Evolutionary conservation across 2,888 invertebrate genomes (phyloP).

Genomic region (Dynastes maya): DNA sequence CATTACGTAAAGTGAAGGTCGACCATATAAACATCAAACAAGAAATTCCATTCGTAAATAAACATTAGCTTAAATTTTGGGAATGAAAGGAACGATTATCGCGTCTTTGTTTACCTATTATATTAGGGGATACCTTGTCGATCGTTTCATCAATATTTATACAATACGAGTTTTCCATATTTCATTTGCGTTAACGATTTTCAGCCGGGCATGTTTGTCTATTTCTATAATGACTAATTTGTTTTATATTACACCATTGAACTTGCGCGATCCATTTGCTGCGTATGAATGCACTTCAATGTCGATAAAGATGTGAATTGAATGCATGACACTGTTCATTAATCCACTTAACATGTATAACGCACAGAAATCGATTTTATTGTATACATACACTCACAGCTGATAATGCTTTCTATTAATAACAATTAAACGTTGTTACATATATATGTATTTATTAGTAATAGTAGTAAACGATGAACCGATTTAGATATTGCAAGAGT

Average conservation of each 20-base stretch:
- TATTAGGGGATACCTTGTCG: neutral
- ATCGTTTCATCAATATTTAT: constrained; percentile 17
- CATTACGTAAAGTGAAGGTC: constrained; percentile 36
- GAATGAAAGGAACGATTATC: constrained; percentile 30
- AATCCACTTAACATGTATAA: too few relatives aligned
- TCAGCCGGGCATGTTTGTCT: neutral
- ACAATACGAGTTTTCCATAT: neutral
- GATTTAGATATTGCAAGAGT: too few relatives aligned
- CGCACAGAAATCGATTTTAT: too few relatives aligned
- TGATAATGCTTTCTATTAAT: too few relatives aligned
- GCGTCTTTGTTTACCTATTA: constrained; percentile 17
- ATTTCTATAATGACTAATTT: neutral
- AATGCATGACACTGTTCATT: too few relatives aligned
- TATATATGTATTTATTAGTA: too few relatives aligned
- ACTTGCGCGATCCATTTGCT: neutral
- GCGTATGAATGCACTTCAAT: too few relatives aligned
- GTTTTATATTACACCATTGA: neutral
- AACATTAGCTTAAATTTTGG: constrained; percentile 29
- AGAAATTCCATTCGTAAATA: constrained; percentile 33
- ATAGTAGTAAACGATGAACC: too few relatives aligned
- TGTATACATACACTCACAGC: too few relatives aligned
- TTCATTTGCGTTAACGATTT: neutral
- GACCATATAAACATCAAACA: constrained; percentile 25
- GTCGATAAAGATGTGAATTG: too few relatives aligned
- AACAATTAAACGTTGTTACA: too few relatives aligned